A percentile compares a stretch with the other conserved stretches of the same genome.
Conservation (phyloP, 2,113 vertebrate species). For the Rhizomys pruinosus region DNA sequence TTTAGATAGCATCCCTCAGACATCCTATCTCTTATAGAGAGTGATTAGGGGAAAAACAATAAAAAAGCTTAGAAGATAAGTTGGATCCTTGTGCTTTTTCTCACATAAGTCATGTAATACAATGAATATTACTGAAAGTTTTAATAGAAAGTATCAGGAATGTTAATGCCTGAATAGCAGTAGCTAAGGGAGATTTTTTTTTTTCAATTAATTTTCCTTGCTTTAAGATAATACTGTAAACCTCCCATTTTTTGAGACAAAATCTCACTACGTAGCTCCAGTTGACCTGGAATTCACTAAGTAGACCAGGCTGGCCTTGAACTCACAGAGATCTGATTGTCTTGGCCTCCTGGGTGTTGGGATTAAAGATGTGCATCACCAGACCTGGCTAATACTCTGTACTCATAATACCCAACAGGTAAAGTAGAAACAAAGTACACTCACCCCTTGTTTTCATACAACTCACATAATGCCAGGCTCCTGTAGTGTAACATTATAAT, state of each 20-base stretch:
- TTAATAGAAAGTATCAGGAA: slow-evolving; percentile 51
- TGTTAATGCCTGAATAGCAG: slow-evolving; percentile 10
- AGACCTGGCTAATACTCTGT: background rate
- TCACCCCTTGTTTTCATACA: background rate
- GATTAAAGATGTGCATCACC: background rate
- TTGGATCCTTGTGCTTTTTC: slow-evolving; percentile 25
- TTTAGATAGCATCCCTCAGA: slow-evolving; percentile 50
- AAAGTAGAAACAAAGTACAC: background rate
- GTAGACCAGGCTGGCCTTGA: background rate
- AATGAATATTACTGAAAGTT: slow-evolving; percentile 16
- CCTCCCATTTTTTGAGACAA: no score
- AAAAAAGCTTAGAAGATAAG: slow-evolving; percentile 49
- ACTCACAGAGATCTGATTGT: background rate
- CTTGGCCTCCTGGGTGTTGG: background rate
- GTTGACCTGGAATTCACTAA: background rate
- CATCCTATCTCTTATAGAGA: slow-evolving; percentile 35
- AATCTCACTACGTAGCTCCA: background rate
- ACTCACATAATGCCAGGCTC: slow-evolving; percentile 4
- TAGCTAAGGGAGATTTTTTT: slow-evolving; percentile 34
- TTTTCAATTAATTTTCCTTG: slow-evolving; percentile 52
- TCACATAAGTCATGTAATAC: background rate
- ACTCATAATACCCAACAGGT: background rate
- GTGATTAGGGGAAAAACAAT: background rate
- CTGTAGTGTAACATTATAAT: background rate
- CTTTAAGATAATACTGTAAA: slow-evolving; percentile 24